A percentile compares a stretch with the other conserved stretches of the same genome.
Evolutionary conservation across 1,140 invertebrate genomes (phyloP).

Genomic region (Venturia canescens): DNA sequence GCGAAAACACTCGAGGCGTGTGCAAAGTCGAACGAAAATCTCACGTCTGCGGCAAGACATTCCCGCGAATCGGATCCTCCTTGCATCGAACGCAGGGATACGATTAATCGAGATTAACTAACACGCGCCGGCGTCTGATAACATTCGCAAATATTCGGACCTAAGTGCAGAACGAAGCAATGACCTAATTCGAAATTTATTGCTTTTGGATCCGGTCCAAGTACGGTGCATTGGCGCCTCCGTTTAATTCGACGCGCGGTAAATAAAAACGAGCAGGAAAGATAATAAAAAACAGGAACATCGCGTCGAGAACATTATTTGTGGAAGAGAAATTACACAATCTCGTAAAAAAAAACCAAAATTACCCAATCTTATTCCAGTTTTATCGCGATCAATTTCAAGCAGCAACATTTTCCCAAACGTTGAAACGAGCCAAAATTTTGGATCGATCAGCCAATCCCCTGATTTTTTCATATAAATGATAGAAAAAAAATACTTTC

Average conservation of each 20-base stretch:
- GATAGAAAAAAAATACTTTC: too few relatives aligned
- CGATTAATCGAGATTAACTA: neutral
- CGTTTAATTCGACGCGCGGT: constrained; percentile 57
- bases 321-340: too few relatives aligned
- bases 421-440: too few relatives aligned
- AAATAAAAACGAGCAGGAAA: neutral
- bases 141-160: neutral
- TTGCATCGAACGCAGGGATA: neutral
- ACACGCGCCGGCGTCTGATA: neutral
- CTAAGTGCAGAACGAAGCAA: constrained; percentile 61
- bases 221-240: constrained; percentile 58
- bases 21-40: neutral
- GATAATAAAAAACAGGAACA: too few relatives aligned
- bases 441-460: too few relatives aligned
- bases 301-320: too few relatives aligned
- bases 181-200: constrained; percentile 68
- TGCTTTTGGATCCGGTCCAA: constrained; percentile 64
- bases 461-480: too few relatives aligned
- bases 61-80: neutral
- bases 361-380: too few relatives aligned
- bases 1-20: too few relatives aligned
- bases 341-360: too few relatives aligned
- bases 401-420: too few relatives aligned
- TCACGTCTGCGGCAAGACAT: neutral
- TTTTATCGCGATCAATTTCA: too few relatives aligned